Evolutionary conservation across 2,113 vertebrate genomes (phyloP), one percentile per base, ranked within the genome.

Genomic region (Tiliqua scincoides): DNA sequence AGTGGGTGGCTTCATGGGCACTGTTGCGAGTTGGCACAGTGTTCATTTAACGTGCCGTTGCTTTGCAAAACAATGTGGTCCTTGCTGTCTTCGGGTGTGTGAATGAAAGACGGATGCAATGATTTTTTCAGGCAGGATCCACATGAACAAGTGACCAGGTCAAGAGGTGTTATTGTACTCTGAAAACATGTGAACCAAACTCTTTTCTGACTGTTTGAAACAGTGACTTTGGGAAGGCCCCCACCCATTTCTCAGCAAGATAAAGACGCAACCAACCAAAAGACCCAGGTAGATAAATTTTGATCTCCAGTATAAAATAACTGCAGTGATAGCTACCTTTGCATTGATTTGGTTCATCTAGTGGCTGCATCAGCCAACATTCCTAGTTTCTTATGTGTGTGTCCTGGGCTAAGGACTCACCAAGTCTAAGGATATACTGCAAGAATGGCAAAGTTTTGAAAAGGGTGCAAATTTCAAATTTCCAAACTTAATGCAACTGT

Each of bases 381-480:
- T 15, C 65, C 7, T 9, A 14, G 30, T 73, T 43, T 23, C 65
- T 32, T 52, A 52, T 10, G 32, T 21, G 4, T 6, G 27, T 40
- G 35, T 40, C 32, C 52, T 10, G 10, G n/a, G n/a, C n/a, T 14
- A 9, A 40, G 32, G 25, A 2, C 9, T 30, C 30, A 43, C 35
- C 17, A 17, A 4, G 15, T 40, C 27, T 72, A 82, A 70, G 30
- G 17, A 27, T 61, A 35, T 62, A 35, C 30, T 43, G 65, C 59
- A 86, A 15, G 27, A 61, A 30, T 48, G 54, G 62, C 30, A 35
- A 25, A 21, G 25, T 27, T 61, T 37, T 72, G 11, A 32, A 67
- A 37, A 63, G 1, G 0, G 0, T 30, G 4, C 61, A 79, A 40
- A 30, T 3, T 0, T 0, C 0, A 0, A 48, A 30, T 5, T 32